A percentile compares a stretch with the other conserved stretches of the same genome.
phyloP scores from a whole-genome alignment of 2,888 invertebrate genomes.

The Hirtodrosophila histrioides region DNA sequence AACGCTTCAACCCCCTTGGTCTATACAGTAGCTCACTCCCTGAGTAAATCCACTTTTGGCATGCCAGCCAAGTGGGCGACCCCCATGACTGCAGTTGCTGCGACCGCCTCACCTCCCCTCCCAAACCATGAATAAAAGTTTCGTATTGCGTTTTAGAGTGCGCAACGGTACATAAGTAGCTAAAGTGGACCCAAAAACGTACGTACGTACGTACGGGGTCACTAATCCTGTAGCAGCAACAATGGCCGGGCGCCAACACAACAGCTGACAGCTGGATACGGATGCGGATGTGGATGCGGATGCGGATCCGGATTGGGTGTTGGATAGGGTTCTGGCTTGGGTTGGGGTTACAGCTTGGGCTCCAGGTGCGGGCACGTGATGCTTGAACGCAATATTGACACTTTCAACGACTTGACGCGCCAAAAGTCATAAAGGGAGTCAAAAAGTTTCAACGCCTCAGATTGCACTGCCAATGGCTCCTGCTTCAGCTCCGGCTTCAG shows the following conservation, averaged over 20 bases:
- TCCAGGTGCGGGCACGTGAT: conserved; percentile 75
- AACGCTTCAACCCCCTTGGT: conserved; percentile 17
- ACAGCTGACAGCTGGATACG: conserved; percentile 61
- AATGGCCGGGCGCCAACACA: conserved; percentile 24
- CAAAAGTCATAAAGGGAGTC: conserved; percentile 79
- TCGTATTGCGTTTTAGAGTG: conserved; percentile 78
- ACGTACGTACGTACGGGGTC: conserved; percentile 51
- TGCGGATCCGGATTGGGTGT: neutral
- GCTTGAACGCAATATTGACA: conserved; percentile 81
- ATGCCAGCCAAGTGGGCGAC: conserved; percentile 18
- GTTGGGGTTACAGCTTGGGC: neutral
- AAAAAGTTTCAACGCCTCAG: conserved; percentile 51
- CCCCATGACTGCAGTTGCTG: conserved; percentile 45
- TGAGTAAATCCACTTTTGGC: conserved; percentile 29
- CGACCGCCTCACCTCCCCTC: conserved; percentile 16
- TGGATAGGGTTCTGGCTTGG: conserved; percentile 6
- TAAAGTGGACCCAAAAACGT: conserved; percentile 63
- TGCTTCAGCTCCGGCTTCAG: too few species aligned
- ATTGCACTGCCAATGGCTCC: conserved; percentile 38
- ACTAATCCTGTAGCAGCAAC: conserved; percentile 66
- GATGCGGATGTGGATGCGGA: conserved; percentile 1
- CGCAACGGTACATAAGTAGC: conserved; percentile 65
- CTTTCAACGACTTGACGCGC: conserved; percentile 78
- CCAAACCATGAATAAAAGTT: conserved; percentile 53
- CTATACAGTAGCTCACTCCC: neutral